Evolutionary conservation across 2,888 invertebrate genomes (phyloP).

Genomic region (Dryocosmus kuriphilus): DNA sequence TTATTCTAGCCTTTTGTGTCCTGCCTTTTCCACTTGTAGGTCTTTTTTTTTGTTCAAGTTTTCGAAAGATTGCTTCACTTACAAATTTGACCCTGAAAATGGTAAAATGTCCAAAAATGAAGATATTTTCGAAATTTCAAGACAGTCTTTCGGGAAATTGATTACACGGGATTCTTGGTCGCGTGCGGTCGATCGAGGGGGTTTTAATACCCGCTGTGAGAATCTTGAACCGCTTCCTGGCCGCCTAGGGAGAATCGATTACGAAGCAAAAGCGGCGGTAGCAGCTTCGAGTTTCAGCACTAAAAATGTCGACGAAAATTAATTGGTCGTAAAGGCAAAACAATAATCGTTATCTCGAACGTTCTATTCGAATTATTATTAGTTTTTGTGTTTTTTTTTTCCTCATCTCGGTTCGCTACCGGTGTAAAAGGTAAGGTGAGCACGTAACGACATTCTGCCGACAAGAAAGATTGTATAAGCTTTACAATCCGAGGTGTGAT

Average conservation of each 20-base stretch:
- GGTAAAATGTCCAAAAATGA: neutral
- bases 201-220: constrained; percentile 58
- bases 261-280: constrained; percentile 51
- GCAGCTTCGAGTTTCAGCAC: constrained; percentile 51
- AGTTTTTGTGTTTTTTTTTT: constrained; percentile 2
- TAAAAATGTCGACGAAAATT: constrained; percentile 69
- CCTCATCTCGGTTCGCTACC: constrained; percentile 10
- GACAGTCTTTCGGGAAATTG: neutral
- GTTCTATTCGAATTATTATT: constrained; percentile 10
- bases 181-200: constrained; percentile 49
- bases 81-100: neutral
- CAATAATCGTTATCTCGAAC: constrained; percentile 64
- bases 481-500: neutral
- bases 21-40: neutral
- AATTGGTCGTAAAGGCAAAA: constrained; percentile 66
- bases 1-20: neutral
- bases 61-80: neutral
- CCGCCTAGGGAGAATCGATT: constrained; percentile 54
- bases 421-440: constrained; percentile 14
- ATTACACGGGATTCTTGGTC: constrained; percentile 37
- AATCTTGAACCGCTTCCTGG: constrained; percentile 42
- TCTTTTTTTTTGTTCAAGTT: neutral
- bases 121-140: neutral
- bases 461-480: constrained; percentile 34
- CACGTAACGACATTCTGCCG: constrained; percentile 42